Evolutionary conservation across 2,888 invertebrate species (phyloP), one percentile per base, ranked within the genome.

Genomic region (Nomada hirtipes): DNA sequence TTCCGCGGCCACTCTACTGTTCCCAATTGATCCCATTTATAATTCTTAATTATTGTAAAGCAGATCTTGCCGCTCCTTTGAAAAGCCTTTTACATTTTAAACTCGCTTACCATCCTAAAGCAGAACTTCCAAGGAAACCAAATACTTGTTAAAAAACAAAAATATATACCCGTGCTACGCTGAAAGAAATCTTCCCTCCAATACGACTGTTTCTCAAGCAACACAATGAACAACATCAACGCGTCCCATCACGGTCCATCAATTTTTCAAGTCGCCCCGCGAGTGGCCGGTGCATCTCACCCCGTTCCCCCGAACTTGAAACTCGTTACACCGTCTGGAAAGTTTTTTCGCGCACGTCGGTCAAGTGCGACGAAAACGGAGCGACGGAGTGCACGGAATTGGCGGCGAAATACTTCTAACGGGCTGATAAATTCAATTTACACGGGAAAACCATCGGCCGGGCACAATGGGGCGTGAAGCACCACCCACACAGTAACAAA

Each of bases 371-470:
- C 53, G n/a, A 18, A 29, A 13, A 18, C 20, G 2, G 26, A 23
- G 4, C 36, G 10, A 23, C 2, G 26, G 9, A 18, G n/a, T 44
- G 20, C 11, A 26, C 7, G 7, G 26, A 26, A 26, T 26, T 26
- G 26, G 60, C n/a, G 50, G 2, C 15, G 23, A 47, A 47, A 52
- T 67, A 63, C 79, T 63, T 79, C 55, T 65, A 71, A 71, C 59
- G n/a, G 53, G 23, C 53, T 53, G 47, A 53, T 63, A 75, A 61
- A 72, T 79, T 57, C 44, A 79, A 80, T 79, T 79, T 79, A 44
- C 55, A n/a, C 57, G 78, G 26, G 64, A 60, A 61, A 47, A 59
- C 53, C 47, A 55, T 78, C 55, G 65, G n/a, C 3, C 29, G 18
- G n/a, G 47, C 29, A 65, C 53, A 70, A 78, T 69, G 76, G 50